These are phyloP conservation scores for Pangasius sanitwongsei DNA, from an alignment of 2,797 vertebrate genomes.

Conservation along the genomic window DNA sequence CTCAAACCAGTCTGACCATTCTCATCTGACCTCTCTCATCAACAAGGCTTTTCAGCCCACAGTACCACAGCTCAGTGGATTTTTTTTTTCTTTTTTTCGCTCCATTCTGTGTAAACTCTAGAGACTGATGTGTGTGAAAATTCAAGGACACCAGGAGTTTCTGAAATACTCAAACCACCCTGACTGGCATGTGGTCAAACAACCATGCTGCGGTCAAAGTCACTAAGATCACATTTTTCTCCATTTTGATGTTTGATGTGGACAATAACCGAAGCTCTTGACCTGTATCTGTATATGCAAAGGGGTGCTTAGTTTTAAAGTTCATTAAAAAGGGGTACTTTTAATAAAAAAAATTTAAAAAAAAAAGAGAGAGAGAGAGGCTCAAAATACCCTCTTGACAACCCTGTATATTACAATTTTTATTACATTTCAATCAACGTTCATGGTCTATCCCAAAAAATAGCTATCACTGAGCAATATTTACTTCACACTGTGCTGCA, in stretches of 20 bases:
- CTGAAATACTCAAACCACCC: neutral
- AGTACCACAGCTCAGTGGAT: neutral
- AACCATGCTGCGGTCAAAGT: neutral
- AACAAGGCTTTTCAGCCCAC: neutral
- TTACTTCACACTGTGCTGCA: neutral
- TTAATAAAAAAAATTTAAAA: no score
- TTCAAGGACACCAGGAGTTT: neutral
- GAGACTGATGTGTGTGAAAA: neutral
- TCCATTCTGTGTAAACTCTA: neutral
- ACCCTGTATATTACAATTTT: constrained; percentile 39
- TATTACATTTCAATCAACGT: constrained; percentile 52
- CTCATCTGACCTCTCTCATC: neutral
- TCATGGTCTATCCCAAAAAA: constrained; percentile 10
- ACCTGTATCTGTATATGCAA: neutral
- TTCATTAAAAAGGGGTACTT: neutral
- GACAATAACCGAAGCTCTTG: neutral
- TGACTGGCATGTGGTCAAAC: neutral
- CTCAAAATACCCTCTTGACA: constrained; percentile 56
- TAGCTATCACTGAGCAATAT: neutral
- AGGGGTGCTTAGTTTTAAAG: neutral
- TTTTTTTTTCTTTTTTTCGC: neutral
- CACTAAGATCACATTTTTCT: neutral
- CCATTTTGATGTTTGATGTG: neutral
- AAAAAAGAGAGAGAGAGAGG: no score
- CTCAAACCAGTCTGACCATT: neutral